A percentile compares a stretch with the other conserved stretches of the same genome.
phyloP scores from a whole-genome alignment of 2,888 invertebrate genomes.

The Protodeltote pygarga region DNA sequence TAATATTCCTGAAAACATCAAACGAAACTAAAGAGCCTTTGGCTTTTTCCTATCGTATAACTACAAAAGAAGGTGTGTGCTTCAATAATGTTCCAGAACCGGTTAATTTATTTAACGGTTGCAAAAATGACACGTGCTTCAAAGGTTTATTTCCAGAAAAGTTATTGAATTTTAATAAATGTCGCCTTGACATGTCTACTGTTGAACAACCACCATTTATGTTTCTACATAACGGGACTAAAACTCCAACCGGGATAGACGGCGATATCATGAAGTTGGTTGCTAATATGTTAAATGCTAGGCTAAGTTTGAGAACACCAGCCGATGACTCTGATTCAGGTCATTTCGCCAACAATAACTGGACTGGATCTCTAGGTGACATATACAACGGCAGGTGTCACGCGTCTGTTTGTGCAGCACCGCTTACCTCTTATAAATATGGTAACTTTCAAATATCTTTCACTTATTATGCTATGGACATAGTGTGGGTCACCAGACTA shows the following conservation, averaged over 20 bases:
- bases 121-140: constrained; percentile 54
- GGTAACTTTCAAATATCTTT: constrained; percentile 71
- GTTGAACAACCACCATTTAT: constrained; percentile 70
- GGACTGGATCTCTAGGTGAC: constrained; percentile 73
- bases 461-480: constrained; percentile 65
- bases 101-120: constrained; percentile 48
- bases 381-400: constrained; percentile 58
- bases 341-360: constrained; percentile 57
- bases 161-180: constrained; percentile 58
- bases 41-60: constrained; percentile 55
- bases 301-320: constrained; percentile 58
- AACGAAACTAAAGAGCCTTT: constrained; percentile 35
- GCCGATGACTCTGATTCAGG: constrained; percentile 54
- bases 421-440: constrained; percentile 59
- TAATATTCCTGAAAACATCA: constrained; percentile 55
- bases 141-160: constrained; percentile 56
- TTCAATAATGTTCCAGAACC: constrained; percentile 52
- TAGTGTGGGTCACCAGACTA: constrained; percentile 65
- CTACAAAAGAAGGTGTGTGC: constrained; percentile 57
- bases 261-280: constrained; percentile 64
- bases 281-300: constrained; percentile 61
- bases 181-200: constrained; percentile 63
- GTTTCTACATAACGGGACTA: constrained; percentile 57
- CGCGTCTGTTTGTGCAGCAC: constrained; percentile 61
- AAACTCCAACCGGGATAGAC: constrained; percentile 59